Conservation (phyloP, 2,888 invertebrate species). For the Achlya flavicornis region DNA sequence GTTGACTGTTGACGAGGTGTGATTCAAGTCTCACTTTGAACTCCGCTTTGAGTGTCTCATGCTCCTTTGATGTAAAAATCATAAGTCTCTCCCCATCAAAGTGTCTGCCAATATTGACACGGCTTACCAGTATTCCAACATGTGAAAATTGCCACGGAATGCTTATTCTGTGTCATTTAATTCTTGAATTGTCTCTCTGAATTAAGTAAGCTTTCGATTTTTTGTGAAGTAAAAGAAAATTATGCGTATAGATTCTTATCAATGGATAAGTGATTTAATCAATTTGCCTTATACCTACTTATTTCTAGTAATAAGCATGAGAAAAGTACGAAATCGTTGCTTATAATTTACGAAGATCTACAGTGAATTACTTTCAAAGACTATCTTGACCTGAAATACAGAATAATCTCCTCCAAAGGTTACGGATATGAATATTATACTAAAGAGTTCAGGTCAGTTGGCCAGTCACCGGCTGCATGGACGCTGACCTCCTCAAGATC, state of each 20-base stretch:
- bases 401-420: neutral
- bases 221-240: neutral
- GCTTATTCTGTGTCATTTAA: slow-evolving; percentile 9
- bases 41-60: slow-evolving; percentile 45
- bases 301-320: too few species aligned
- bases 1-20: slow-evolving; percentile 44
- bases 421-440: neutral
- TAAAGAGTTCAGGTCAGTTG: slow-evolving; percentile 9
- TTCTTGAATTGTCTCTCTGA: neutral
- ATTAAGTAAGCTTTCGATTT: neutral
- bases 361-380: too few species aligned
- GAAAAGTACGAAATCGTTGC: too few species aligned
- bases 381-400: too few species aligned
- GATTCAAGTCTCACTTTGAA: slow-evolving; percentile 51
- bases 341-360: too few species aligned
- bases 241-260: neutral
- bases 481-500: slow-evolving; percentile 48
- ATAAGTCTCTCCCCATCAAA: slow-evolving; percentile 59
- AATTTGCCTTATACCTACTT: too few species aligned
- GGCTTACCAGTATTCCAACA: slow-evolving; percentile 29
- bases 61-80: slow-evolving; percentile 77
- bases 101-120: slow-evolving; percentile 73
- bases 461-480: slow-evolving; percentile 23
- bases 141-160: slow-evolving; percentile 14
- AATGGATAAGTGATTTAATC: too few species aligned